Conservation (phyloP, 2,888 invertebrate species). For the Orthonevra nobilis region DNA sequence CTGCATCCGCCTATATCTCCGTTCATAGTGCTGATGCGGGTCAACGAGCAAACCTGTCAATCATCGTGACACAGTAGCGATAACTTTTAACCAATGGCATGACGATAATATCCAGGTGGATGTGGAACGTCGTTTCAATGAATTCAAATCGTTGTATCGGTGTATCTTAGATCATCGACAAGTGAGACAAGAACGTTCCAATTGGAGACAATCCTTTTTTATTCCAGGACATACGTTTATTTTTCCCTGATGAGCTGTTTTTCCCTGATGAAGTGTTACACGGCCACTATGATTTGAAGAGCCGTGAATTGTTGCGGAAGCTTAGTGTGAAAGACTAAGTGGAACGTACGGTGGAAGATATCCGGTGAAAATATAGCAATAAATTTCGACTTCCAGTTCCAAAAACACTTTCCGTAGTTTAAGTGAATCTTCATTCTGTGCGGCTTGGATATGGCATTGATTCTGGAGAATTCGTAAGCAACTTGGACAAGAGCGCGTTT, state of each 20-base stretch:
- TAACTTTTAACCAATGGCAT: neutral
- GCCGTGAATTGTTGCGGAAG: conserved; percentile 38
- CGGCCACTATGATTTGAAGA: conserved; percentile 19
- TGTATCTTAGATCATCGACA: conserved; percentile 27
- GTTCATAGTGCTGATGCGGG: conserved; percentile 35
- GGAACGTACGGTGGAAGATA: conserved; percentile 36
- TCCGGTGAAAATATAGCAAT: conserved; percentile 6
- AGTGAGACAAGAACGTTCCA: conserved; percentile 4
- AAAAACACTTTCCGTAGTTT: neutral
- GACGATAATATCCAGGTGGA: neutral
- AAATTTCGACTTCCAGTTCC: neutral
- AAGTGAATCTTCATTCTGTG: neutral
- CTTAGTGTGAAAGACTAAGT: conserved; percentile 4
- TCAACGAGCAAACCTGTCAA: conserved; percentile 24
- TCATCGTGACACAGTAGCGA: conserved; percentile 4
- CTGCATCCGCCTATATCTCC: conserved; percentile 43
- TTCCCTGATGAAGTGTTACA: conserved; percentile 2
- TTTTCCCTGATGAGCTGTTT: no score
- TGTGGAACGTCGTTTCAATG: neutral
- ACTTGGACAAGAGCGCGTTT: no score
- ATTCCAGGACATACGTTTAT: conserved; percentile 25
- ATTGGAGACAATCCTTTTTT: conserved; percentile 21
- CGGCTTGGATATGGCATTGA: no score
- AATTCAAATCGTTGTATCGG: conserved; percentile 10
- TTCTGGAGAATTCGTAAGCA: no score